These are phyloP conservation scores for Cydia pomonella DNA, from an alignment of 1,140 invertebrate genomes.

Conservation along the genomic window DNA sequence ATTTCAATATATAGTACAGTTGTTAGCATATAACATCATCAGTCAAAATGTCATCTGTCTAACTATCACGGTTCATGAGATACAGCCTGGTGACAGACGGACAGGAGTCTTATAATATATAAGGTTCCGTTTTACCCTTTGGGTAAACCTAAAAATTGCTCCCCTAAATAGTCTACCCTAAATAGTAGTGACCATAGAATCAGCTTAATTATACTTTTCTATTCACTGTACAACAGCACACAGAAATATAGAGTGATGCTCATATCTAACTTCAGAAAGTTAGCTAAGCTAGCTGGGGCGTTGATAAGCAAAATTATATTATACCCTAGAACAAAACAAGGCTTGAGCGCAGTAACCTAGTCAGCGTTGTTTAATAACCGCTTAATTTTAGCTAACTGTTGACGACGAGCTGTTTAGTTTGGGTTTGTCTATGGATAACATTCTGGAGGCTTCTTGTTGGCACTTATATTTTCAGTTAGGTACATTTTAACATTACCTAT, in stretches of 20 bases:
- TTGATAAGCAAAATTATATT: conserved; percentile 15
- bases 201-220: background rate
- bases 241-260: background rate
- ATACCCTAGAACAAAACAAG: conserved; percentile 9
- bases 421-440: background rate
- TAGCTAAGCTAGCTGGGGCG: background rate
- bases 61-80: no score
- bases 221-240: background rate
- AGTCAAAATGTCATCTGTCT: no score
- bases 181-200: background rate
- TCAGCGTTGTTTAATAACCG: background rate
- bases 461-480: background rate
- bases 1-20: no score
- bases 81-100: no score
- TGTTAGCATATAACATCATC: no score
- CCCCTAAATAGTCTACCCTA: no score
- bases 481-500: background rate
- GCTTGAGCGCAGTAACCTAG: background rate
- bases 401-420: background rate
- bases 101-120: no score
- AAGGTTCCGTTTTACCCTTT: no score
- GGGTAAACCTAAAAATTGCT: no score
- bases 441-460: background rate
- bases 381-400: conserved; percentile 20
- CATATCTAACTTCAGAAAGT: background rate